phyloP scores from a whole-genome alignment of 37 sponge, comb jelly and placozoan genomes.

The Cladorhizidae sp. region DNA sequence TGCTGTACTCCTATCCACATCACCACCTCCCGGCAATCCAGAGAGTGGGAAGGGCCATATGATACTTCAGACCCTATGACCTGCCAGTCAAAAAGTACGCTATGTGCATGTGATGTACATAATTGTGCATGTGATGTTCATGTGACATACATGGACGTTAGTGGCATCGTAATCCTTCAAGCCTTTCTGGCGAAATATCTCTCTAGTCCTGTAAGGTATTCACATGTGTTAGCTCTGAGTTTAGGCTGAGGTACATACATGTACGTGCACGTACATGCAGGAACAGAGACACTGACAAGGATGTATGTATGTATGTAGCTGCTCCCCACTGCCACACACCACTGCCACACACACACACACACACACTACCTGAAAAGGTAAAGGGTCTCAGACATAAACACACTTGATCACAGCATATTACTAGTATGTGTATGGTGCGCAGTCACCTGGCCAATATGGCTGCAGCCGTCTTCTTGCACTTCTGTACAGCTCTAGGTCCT shows the following conservation, averaged over 20 bases:
- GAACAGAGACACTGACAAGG: too few species aligned
- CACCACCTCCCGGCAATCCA: conserved; percentile 60
- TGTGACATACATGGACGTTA: conserved; percentile 68
- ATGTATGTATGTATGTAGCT: too few species aligned
- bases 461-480: conserved; percentile 76
- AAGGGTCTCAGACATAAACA: too few species aligned
- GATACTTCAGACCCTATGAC: conserved; percentile 60
- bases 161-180: conserved; percentile 72
- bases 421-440: too few species aligned
- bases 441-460: conserved; percentile 72
- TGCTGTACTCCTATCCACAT: conserved; percentile 89
- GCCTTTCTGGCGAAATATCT: conserved; percentile 63
- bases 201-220: conserved; percentile 50
- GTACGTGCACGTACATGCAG: too few species aligned
- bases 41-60: conserved; percentile 46
- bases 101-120: not conserved
- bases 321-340: too few species aligned
- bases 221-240: too few species aligned
- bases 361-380: too few species aligned
- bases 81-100: conserved; percentile 18
- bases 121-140: not conserved
- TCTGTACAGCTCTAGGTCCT: conserved; percentile 85
- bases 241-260: too few species aligned
- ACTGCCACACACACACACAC: not conserved
- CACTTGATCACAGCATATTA: too few species aligned